Evolutionary conservation across 1,140 invertebrate genomes (phyloP).

Genomic region (Proctacanthus coquilletti): DNA sequence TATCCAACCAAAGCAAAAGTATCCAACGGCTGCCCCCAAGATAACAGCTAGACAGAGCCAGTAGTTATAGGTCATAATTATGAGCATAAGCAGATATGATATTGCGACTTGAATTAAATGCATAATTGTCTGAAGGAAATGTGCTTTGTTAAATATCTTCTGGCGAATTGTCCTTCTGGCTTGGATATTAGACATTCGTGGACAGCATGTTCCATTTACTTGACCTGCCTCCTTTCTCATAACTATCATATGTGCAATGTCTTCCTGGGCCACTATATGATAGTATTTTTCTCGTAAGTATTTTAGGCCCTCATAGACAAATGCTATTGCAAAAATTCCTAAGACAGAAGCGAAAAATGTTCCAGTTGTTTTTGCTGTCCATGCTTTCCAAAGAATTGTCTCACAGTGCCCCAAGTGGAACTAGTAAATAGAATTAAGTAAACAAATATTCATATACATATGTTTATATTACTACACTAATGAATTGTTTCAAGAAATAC

Average conservation of each 20-base stretch:
- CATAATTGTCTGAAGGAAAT: conserved; percentile 68
- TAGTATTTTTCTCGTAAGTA: conserved; percentile 17
- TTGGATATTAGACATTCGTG: background rate
- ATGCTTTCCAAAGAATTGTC: conserved; percentile 62
- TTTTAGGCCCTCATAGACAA: conserved; percentile 23
- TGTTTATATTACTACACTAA: no score
- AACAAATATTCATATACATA: no score
- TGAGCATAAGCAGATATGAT: conserved; percentile 88
- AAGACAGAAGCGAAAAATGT: conserved; percentile 21
- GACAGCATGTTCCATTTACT: no score
- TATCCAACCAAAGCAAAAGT: conserved; percentile 83
- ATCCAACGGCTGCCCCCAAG: conserved; percentile 72
- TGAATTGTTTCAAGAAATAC: no score
- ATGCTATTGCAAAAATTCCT: conserved; percentile 16
- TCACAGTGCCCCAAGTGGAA: conserved; percentile 64
- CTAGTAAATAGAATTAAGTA: no score
- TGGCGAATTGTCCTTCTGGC: no score
- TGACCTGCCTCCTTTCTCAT: no score
- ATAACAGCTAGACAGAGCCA: conserved; percentile 82
- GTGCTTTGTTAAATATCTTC: conserved; percentile 26
- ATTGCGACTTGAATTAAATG: conserved; percentile 79
- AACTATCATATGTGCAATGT: background rate
- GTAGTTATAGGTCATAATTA: conserved; percentile 96
- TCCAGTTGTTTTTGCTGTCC: conserved; percentile 32
- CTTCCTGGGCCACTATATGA: background rate